These are phyloP conservation scores for Charanyca ferruginea DNA, from an alignment of 2,888 invertebrate species.

Conservation along the genomic window DNA sequence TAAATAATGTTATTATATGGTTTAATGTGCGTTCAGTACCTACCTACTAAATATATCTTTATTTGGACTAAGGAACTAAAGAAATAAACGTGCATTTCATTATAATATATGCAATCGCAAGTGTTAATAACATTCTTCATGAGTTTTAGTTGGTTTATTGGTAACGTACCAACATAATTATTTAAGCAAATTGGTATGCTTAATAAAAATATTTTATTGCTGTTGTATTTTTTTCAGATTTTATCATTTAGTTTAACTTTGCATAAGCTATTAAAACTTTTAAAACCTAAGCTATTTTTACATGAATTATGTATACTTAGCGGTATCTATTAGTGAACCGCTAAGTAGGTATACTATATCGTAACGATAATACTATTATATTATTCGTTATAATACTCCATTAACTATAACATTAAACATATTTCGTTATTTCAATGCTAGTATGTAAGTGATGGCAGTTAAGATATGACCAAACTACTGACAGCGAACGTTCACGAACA, in stretches of 20 bases:
- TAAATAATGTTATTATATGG: conserved; percentile 35
- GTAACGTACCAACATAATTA: neutral
- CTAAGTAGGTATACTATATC: neutral
- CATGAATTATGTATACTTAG: neutral
- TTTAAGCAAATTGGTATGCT: neutral
- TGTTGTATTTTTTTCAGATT: neutral
- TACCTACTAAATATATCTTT: conserved; percentile 30
- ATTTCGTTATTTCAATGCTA: too few species aligned
- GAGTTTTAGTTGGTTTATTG: neutral
- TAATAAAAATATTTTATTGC: conserved; percentile 8
- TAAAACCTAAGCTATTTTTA: neutral
- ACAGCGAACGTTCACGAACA: too few species aligned
- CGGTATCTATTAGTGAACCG: too few species aligned
- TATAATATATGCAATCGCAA: conserved; percentile 10
- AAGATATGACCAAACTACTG: too few species aligned
- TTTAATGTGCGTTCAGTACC: conserved; percentile 40
- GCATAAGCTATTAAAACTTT: neutral
- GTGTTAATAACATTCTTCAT: neutral
- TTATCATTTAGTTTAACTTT: neutral
- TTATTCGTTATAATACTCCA: too few species aligned
- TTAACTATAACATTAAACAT: too few species aligned
- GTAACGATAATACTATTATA: too few species aligned
- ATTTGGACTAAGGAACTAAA: conserved; percentile 38
- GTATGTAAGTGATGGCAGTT: too few species aligned
- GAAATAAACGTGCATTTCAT: conserved; percentile 21